Base-by-base conservation (phyloP, 1,140 invertebrate genomes). In the Drosophila leontia region DNA sequence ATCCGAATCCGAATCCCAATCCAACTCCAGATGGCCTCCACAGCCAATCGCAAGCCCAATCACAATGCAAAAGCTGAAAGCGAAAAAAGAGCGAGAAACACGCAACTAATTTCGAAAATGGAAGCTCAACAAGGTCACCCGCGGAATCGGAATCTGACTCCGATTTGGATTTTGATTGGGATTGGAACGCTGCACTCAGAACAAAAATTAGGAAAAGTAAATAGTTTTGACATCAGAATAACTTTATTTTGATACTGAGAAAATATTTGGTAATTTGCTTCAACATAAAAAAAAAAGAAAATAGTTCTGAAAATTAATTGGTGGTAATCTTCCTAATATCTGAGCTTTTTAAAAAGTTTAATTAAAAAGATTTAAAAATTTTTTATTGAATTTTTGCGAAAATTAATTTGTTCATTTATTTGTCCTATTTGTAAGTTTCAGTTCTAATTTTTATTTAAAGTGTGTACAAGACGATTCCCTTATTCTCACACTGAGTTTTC, bases 91-190 rank as follows among this genome's bases (percentile, higher is more conserved):
- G 45, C 45, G 51, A 59, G 69, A 42, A 74, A 69, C 78, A 86
- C 83, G 82, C 82, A 86, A 82, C 79, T 62, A 67, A 87, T 86
- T 86, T 82, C 70, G 61, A 58, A 83, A 90, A 87, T 71, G 67
- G 64, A 72, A 65, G 59, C 50, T 51, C 59, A 61, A 59, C 82
- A 85, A 86, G 82, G 82, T 86, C 82, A 81, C 29, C 59, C 41
- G 32, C 62, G 19, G 45, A 59, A 71, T 74, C 48, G 45, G n/a
- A 82, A 37, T 74, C 35, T 17, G 26, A 53, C 9, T 53, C 32
- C 3, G 35, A 70, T 26, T 61, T 23, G 23, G 35, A 42, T 42
- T 71, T n/a, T 11, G 51, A 53, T 51, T 67, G 23, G 39, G 13
- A 29, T 32, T 29, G 67, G 9, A 68, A 34, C 23, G 48, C 23